These are phyloP conservation scores for Mico argentatus DNA, from an alignment of 2,797 vertebrate genomes.

Conservation along the genomic window DNA sequence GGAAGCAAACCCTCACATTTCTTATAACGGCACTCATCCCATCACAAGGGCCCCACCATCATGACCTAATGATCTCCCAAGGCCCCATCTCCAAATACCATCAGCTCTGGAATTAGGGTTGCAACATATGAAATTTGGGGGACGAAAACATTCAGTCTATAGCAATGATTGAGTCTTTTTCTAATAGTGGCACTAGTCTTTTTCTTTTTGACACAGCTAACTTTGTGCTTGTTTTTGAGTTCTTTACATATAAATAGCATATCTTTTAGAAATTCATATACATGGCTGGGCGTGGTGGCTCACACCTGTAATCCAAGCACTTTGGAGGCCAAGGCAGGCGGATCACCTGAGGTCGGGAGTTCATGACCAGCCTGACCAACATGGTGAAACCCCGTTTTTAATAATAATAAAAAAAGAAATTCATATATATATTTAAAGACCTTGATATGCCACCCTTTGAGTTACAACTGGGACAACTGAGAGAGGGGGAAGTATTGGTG, in stretches of 20 bases:
- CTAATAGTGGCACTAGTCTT: neutral
- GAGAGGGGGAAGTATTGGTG: too few species aligned
- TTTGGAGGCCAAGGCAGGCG: too few species aligned
- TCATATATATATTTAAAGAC: neutral
- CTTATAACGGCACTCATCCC: neutral
- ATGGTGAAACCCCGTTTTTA: too few species aligned
- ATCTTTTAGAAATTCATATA: neutral
- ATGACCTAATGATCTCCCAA: neutral
- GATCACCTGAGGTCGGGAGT: too few species aligned
- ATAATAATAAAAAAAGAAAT: too few species aligned
- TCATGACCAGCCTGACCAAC: too few species aligned
- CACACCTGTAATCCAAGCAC: too few species aligned
- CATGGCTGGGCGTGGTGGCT: too few species aligned
- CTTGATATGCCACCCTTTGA: too few species aligned
- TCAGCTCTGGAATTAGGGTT: neutral
- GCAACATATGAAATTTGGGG: neutral
- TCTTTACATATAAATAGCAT: neutral
- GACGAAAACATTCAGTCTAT: neutral
- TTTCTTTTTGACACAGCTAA: neutral
- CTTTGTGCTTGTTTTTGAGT: neutral
- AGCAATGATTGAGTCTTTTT: neutral
- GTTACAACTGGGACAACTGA: too few species aligned
- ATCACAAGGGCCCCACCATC: neutral
- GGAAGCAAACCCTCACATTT: too few species aligned
- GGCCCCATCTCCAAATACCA: neutral